These are phyloP conservation scores for Petrocephalus microphthalmus DNA, from an alignment of 2,113 vertebrate genomes.

Conservation along the genomic window DNA sequence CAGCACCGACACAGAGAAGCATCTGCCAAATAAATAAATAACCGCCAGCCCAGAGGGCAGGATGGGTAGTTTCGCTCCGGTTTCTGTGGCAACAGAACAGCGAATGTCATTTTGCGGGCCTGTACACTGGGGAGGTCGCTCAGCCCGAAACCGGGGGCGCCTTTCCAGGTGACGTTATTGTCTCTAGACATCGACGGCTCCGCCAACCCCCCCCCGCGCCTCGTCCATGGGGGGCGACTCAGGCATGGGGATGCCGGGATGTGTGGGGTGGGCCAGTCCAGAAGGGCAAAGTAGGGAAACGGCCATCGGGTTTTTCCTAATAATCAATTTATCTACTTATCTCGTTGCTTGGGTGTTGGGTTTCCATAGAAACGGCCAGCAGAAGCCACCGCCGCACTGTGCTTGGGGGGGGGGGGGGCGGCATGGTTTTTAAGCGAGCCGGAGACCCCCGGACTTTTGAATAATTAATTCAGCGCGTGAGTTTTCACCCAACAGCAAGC, in stretches of 20 bases:
- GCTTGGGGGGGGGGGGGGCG: slow-evolving; percentile 70
- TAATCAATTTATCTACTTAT: slow-evolving; percentile 76
- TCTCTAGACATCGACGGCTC: not conserved
- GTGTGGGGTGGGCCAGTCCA: not conserved
- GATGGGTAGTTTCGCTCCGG: not conserved
- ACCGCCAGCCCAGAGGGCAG: slow-evolving; percentile 11
- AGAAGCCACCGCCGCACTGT: slow-evolving; percentile 45
- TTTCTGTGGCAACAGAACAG: slow-evolving; percentile 16
- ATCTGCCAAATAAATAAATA: slow-evolving; percentile 16
- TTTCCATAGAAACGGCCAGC: slow-evolving; percentile 68
- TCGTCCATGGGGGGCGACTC: not conserved
- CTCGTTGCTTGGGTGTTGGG: slow-evolving; percentile 67
- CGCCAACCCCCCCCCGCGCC: not conserved
- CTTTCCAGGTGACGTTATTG: not conserved
- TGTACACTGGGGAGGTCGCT: not conserved
- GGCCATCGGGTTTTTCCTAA: slow-evolving; percentile 55
- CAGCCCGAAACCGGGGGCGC: not conserved
- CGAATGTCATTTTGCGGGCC: slow-evolving; percentile 17
- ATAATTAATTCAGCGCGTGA: slow-evolving; percentile 69
- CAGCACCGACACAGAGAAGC: not conserved
- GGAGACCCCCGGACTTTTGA: slow-evolving; percentile 68
- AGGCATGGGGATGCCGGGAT: not conserved
- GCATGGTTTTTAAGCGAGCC: slow-evolving; percentile 63
- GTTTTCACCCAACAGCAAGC: slow-evolving; percentile 58
- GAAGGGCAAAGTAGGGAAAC: slow-evolving; percentile 28